Evolutionary conservation across 53 echinoderm and acorn worm genomes (phyloP).

Genomic region (Astropecten irregularis): DNA sequence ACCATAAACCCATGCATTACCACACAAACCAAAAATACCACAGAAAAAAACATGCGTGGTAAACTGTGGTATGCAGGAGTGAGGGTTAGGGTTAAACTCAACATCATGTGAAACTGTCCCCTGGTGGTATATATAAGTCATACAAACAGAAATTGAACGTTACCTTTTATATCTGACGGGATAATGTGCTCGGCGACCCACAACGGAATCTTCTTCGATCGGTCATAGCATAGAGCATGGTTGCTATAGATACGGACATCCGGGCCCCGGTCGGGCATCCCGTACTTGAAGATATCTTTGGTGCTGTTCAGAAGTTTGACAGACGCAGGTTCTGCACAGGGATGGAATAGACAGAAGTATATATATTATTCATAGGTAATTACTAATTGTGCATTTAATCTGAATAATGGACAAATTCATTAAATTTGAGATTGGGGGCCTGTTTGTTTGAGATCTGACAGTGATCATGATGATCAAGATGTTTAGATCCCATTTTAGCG

Average conservation of each 20-base stretch:
- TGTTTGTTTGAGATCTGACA: no score
- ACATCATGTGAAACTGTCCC: no score
- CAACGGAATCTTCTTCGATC: constrained; percentile 73
- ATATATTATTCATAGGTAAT: background rate
- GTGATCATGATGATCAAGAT: no score
- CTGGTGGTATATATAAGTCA: no score
- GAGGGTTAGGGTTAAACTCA: no score
- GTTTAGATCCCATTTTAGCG: no score
- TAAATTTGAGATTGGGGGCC: background rate
- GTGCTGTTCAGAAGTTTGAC: background rate
- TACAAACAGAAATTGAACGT: background rate
- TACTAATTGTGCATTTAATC: background rate
- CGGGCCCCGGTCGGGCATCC: constrained; percentile 78
- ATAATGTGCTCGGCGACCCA: constrained; percentile 98
- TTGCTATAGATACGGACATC: constrained; percentile 74
- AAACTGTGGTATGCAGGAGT: no score
- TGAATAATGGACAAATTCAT: background rate
- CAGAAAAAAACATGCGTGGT: no score
- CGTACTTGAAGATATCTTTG: constrained; percentile 77
- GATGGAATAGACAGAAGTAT: background rate
- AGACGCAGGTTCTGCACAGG: background rate
- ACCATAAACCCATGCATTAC: no score
- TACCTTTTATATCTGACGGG: constrained; percentile 85
- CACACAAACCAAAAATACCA: no score
- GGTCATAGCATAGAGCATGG: constrained; percentile 89